phyloP scores from a whole-genome alignment of 2,888 invertebrate species.

The Therioaphis trifolii region DNA sequence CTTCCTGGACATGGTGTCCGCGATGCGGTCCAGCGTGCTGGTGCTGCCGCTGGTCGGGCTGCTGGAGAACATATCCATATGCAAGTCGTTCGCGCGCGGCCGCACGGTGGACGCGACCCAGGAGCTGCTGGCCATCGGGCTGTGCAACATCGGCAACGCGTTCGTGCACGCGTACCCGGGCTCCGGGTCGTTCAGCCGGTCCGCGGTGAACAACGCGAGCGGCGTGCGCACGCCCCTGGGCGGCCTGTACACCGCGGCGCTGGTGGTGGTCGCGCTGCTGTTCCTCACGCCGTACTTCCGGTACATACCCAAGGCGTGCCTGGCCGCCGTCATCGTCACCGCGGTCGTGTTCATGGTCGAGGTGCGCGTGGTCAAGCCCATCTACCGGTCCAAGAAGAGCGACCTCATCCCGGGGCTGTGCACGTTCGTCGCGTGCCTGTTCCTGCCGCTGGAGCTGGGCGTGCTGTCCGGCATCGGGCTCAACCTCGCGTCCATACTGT shows the following conservation, averaged over 20 bases:
- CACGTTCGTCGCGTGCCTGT: conserved; percentile 86
- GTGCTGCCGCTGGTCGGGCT: conserved; percentile 89
- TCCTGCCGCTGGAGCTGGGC: conserved; percentile 86
- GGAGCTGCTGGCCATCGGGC: conserved; percentile 87
- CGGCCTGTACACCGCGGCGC: conserved; percentile 81
- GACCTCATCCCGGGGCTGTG: conserved; percentile 86
- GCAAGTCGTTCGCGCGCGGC: conserved; percentile 87
- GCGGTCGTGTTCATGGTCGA: conserved; percentile 94
- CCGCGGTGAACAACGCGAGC: conserved; percentile 90
- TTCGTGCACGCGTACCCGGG: conserved; percentile 90
- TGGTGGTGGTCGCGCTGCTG: conserved; percentile 85
- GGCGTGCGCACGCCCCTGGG: conserved; percentile 88
- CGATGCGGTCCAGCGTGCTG: conserved; percentile 84
- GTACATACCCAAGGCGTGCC: conserved; percentile 85
- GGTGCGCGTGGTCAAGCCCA: conserved; percentile 84
- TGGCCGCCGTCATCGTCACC: conserved; percentile 91
- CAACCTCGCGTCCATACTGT: conserved; percentile 85
- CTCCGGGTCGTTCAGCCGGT: conserved; percentile 83
- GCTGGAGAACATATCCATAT: conserved; percentile 92
- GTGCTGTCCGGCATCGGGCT: conserved; percentile 85
- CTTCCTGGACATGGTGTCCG: conserved; percentile 80
- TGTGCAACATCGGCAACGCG: conserved; percentile 84
- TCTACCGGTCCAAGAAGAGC: conserved; percentile 89
- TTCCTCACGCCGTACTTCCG: conserved; percentile 90
- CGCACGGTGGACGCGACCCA: conserved; percentile 89